Conservation (phyloP, 1,140 invertebrate species). For the Bombus picipes region DNA sequence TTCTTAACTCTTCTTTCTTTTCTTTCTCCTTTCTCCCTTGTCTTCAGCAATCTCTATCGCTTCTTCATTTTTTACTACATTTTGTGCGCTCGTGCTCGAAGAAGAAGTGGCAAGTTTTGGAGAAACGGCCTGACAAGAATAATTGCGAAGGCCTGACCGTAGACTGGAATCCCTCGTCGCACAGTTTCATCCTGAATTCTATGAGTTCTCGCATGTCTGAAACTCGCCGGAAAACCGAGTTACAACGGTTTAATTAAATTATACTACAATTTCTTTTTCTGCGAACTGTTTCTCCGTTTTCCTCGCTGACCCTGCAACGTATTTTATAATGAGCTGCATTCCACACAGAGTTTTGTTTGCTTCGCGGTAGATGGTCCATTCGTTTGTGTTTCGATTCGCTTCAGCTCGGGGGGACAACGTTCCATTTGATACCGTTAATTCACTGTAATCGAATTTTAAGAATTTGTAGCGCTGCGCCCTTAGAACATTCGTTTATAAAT, state of each 20-base stretch:
- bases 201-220: background rate
- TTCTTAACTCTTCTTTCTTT: background rate
- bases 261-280: background rate
- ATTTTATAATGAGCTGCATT: slow-evolving; percentile 14
- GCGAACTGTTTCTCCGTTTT: background rate
- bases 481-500: background rate
- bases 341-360: background rate
- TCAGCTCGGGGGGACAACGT: background rate
- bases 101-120: background rate
- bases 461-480: background rate
- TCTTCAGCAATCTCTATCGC: background rate
- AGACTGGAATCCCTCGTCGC: background rate
- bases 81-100: background rate
- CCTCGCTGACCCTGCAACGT: background rate
- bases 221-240: background rate
- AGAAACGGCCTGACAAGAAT: slow-evolving; percentile 17
- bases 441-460: background rate
- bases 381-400: background rate
- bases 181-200: slow-evolving; percentile 6
- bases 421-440: no score
- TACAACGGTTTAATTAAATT: slow-evolving; percentile 36
- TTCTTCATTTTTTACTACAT: background rate
- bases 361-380: no score
- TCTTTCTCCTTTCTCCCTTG: background rate
- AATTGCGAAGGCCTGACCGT: background rate